phyloP scores from a whole-genome alignment of 2,888 invertebrate genomes.

The Caenorhabditis drosophilae region DNA sequence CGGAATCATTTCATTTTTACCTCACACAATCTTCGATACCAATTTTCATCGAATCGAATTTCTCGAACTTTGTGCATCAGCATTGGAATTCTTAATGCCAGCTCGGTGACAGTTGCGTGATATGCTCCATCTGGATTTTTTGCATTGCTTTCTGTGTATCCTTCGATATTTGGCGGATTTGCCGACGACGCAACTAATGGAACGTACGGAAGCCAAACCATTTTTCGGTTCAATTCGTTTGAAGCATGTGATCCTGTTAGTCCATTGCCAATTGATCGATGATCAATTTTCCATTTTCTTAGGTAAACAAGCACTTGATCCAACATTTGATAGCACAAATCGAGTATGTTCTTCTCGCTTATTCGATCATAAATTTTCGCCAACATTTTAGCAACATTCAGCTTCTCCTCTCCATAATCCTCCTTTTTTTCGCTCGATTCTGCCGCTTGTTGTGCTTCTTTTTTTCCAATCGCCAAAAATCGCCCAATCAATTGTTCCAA shows the following conservation, averaged over 20 bases:
- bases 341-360: neutral
- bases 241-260: no score
- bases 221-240: neutral
- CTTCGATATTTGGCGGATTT: constrained; percentile 11
- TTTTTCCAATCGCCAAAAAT: neutral
- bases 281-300: neutral
- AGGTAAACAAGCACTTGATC: neutral
- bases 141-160: neutral
- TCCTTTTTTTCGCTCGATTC: neutral
- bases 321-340: constrained; percentile 2
- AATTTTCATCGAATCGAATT: constrained; percentile 1
- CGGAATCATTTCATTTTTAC: no score
- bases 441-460: neutral
- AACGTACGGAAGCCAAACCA: constrained; percentile 35
- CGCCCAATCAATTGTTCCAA: neutral
- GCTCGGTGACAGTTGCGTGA: neutral
- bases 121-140: neutral
- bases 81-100: neutral
- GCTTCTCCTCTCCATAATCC: neutral
- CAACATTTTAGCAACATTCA: neutral
- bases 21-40: constrained; percentile 4
- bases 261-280: no score
- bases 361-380: neutral
- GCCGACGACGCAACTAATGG: constrained; percentile 26
- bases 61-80: neutral